Evolutionary conservation across 2,113 vertebrate species (phyloP), one percentile per base, ranked within the genome.

Genomic region (Desmodus rotundus): DNA sequence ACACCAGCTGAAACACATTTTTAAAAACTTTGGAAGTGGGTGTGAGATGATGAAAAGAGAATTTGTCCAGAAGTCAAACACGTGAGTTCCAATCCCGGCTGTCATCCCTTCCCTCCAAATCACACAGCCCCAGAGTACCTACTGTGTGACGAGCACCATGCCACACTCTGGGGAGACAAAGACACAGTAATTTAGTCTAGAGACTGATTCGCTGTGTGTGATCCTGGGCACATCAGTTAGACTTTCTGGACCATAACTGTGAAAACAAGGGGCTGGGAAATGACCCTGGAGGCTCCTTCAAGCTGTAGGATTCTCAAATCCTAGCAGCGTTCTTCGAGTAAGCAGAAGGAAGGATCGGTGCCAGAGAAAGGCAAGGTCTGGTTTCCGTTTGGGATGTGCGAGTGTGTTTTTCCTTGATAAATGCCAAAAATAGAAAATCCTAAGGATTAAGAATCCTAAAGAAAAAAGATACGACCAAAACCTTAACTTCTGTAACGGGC

Each of bases 1-100:
- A 83, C 67, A 16, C n/a, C 95, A 96, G 86, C 91, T 96, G 94
- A 95, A 77, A 93, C 17, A 19, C 50, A 76, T 84, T 50, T 92
- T 50, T 2, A 28, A 86, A 95, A 87, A 61, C 68, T 78, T 92
- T 90, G 85, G 61, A 82, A 93, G 88, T 91, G 91, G 73, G 56
- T 91, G 95, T 36, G 58, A 91, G 82, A 87, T 5, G 81, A 97
- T 50, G 88, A 87, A 88, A 82, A 91, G 78, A 93, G 54, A 82
- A 72, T 73, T 4, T 85, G 85, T 93, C 96, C 67, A 28, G 80
- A 90, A 96, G 61, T 80, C 88, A 91, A 26, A 86, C 77, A 56
- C 17, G 47, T 10, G 91, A 83, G 83, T 54, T 89, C 93, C 74
- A 50, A 84, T 63, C 73, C 94, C 10, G 50, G 93, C 31, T 65